Evolutionary conservation across 1,140 invertebrate genomes (phyloP), one percentile per base, ranked within the genome.

Genomic region (Anoplophora glabripennis): DNA sequence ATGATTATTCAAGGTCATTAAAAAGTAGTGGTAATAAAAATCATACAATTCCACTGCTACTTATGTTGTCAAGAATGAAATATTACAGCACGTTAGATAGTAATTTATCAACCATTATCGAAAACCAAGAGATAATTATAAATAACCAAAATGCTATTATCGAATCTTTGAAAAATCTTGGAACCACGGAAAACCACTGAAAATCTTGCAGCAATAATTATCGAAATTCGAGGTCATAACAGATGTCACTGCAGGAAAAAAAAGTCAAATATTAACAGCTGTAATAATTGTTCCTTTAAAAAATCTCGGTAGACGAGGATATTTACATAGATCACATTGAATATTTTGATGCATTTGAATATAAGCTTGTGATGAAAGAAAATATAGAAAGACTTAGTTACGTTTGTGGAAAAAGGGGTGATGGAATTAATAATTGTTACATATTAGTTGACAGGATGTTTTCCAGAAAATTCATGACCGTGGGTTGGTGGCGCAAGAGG

Each of bases 401-500:
- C 33, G 37, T 59, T 17, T 48, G 57, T 53, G 57, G 58, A 35
- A 48, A 15, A 37, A 49, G 42, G 34, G 46, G 34, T 41, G 36
- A 33, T 40, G 58, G 51, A 9, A 36, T 60, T 15, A 47, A 54
- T 55, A 40, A 49, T 12, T 48, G 52, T 18, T 60, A 60, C 36
- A 18, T 54, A 38, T 41, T 60, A 49, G 46, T 60, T 8, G 58
- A 60, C 21, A 48, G 11, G 42, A 10, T 54, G 9, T 60, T 60
- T 21, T 17, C 36, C 33, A 41, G 58, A 55, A 54, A 60, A 42
- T 60, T 60, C 7, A 48, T 60, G 10, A 60, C 52, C 58, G 7
- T 60, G 52, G 58, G 37, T 45, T 49, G 58, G 52, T 8, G 58
- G 58, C 40, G 42, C 52, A 15, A 28, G 52, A 49, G 37, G 46